Evolutionary conservation across 2,888 invertebrate genomes (phyloP), one percentile per base, ranked within the genome.

Genomic region (Leptarthrus brevirostris): DNA sequence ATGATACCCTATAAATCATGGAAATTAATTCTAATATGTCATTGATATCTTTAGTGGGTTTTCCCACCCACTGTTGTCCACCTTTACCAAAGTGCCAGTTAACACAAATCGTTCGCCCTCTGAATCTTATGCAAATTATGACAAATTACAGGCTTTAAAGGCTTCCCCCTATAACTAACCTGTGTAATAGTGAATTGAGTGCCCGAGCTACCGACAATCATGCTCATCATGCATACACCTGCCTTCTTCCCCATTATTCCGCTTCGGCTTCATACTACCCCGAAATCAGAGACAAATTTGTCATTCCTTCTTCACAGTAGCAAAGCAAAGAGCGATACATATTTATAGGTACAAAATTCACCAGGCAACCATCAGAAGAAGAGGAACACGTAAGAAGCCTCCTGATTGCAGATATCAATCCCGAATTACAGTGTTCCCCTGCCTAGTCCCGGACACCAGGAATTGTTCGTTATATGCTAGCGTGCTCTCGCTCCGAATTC

Each of bases 21-120:
- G 40, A 61, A 61, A 61, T 61, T 61, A 61, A 61, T 61, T 61
- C 61, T 61, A 61, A 61, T 61, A 61, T 61, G 61, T 61, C 61
- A 61, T 61, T 61, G 61, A 61, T 61, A 40, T 40, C 61, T 18
- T 61, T 61, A 6, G 36, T 40, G 22, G 40, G 61, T 30, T 61
- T 56, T 30, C 12, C 40, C 30, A 30, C 30, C 30, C n/a, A 40
- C n/a, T 40, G 3, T n/a, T 18, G 1, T 12, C 22, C 40, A 40
- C 40, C 61, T 30, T 30, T 30, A 20, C 30, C n/a, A 36, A 40
- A 10, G n/a, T 61, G 61, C 61, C 61, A 61, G 61, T 61, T 61
- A 44, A 40, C 61, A 61, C 61, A 61, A 61, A 61, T 61, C 61
- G 36, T 20, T 18, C 44, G 22, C 10, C 40, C 61, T n/a, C 61